Evolutionary conservation across 2,888 invertebrate genomes (phyloP).

Genomic region (Mellilla xanthometata): DNA sequence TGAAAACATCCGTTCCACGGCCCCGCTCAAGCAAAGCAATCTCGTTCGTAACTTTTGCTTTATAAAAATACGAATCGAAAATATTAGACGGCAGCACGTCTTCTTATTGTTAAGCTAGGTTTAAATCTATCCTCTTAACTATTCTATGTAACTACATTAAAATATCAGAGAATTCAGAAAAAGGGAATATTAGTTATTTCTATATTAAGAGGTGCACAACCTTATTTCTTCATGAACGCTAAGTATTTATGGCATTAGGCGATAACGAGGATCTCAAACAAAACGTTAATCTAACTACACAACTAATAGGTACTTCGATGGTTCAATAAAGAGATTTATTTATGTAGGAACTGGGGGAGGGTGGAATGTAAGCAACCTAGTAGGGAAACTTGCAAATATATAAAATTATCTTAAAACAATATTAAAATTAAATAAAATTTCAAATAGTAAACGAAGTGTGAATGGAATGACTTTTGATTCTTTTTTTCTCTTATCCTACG

Average conservation of each 20-base stretch:
- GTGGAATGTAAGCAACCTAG: slow-evolving; percentile 41
- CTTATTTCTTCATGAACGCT: slow-evolving; percentile 82
- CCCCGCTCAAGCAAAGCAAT: slow-evolving; percentile 80
- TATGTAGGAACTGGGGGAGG: slow-evolving; percentile 71
- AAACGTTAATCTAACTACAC: slow-evolving; percentile 55
- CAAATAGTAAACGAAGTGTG: slow-evolving; percentile 19
- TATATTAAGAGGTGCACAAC: slow-evolving; percentile 82
- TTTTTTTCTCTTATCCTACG: slow-evolving; percentile 18
- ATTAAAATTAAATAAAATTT: slow-evolving; percentile 27
- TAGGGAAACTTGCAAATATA: slow-evolving; percentile 23
- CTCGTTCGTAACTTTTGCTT: slow-evolving; percentile 80
- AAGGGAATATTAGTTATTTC: slow-evolving; percentile 77
- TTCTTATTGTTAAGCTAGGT: slow-evolving; percentile 77
- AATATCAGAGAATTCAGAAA: slow-evolving; percentile 82
- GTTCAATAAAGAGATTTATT: slow-evolving; percentile 51
- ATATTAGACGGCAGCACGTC: slow-evolving; percentile 78
- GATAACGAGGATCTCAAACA: slow-evolving; percentile 64
- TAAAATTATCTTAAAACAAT: slow-evolving; percentile 16
- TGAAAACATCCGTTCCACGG: slow-evolving; percentile 55
- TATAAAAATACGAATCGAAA: slow-evolving; percentile 83
- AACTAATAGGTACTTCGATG: slow-evolving; percentile 60
- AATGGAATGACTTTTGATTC: slow-evolving; percentile 38
- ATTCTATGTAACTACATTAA: slow-evolving; percentile 74
- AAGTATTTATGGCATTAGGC: slow-evolving; percentile 74
- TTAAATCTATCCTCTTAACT: slow-evolving; percentile 72